Conservation (phyloP, 2,113 vertebrate genomes). For the Takifugu flavidus region DNA sequence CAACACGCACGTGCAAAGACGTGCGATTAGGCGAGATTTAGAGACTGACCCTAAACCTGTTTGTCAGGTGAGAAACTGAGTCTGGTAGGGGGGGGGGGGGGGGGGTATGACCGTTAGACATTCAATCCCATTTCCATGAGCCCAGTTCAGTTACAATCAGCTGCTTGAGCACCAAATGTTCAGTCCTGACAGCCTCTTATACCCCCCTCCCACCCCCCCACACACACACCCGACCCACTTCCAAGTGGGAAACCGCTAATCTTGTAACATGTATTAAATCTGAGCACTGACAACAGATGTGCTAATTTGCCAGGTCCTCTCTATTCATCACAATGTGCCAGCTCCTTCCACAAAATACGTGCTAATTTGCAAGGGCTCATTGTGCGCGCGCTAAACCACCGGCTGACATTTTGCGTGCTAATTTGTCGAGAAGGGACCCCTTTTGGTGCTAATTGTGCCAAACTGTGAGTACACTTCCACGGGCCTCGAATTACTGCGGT, state of each 20-base stretch:
- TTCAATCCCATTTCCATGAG: neutral
- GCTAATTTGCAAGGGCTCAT: constrained; percentile 69
- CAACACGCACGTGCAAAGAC: constrained; percentile 26
- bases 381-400: constrained; percentile 66
- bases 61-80: constrained; percentile 52
- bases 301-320: constrained; percentile 64
- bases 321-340: constrained; percentile 61
- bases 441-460: constrained; percentile 71
- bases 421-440: constrained; percentile 70
- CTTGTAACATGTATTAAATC: constrained; percentile 62
- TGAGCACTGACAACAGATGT: constrained; percentile 63
- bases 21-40: constrained; percentile 30
- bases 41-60: constrained; percentile 51
- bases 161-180: constrained; percentile 30
- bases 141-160: constrained; percentile 39
- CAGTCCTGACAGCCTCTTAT: constrained; percentile 49
- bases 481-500: constrained; percentile 53
- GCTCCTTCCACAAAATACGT: constrained; percentile 64
- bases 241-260: constrained; percentile 53
- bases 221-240: constrained; percentile 22
- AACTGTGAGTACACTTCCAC: constrained; percentile 69
- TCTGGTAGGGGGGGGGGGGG: neutral
- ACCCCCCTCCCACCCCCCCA: constrained; percentile 10
- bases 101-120: neutral
- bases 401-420: constrained; percentile 70